phyloP scores from a whole-genome alignment of 2,113 vertebrate species.

The Haplochromis vanheusdeni region DNA sequence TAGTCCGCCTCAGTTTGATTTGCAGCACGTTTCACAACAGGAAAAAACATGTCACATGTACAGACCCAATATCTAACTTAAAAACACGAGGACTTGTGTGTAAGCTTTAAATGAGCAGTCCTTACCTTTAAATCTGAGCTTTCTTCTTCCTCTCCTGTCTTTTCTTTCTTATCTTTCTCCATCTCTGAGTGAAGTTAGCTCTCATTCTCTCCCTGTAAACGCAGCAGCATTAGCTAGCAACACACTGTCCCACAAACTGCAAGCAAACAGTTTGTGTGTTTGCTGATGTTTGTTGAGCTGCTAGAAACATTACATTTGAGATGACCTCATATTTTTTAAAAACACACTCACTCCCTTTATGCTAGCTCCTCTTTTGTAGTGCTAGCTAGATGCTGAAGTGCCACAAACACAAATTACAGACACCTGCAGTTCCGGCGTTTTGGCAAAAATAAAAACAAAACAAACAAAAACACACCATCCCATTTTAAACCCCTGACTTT shows the following conservation, averaged over 20 bases:
- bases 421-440: neutral
- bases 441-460: neutral
- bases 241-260: neutral
- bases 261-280: neutral
- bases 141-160: neutral
- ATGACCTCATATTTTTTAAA: neutral
- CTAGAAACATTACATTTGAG: neutral
- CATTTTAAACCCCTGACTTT: neutral
- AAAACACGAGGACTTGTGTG: neutral
- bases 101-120: neutral
- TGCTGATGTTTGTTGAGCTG: neutral
- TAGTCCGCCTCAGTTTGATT: neutral
- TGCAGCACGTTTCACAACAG: neutral
- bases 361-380: neutral
- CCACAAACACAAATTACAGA: neutral
- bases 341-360: neutral
- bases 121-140: neutral
- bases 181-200: neutral
- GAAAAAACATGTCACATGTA: neutral
- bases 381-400: neutral
- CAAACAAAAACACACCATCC: neutral
- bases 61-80: neutral
- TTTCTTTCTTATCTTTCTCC: neutral
- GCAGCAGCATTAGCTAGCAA: neutral
- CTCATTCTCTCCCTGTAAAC: neutral